Evolutionary conservation across 2,113 vertebrate species (phyloP).

Genomic region (Pangasianodon gigas): DNA sequence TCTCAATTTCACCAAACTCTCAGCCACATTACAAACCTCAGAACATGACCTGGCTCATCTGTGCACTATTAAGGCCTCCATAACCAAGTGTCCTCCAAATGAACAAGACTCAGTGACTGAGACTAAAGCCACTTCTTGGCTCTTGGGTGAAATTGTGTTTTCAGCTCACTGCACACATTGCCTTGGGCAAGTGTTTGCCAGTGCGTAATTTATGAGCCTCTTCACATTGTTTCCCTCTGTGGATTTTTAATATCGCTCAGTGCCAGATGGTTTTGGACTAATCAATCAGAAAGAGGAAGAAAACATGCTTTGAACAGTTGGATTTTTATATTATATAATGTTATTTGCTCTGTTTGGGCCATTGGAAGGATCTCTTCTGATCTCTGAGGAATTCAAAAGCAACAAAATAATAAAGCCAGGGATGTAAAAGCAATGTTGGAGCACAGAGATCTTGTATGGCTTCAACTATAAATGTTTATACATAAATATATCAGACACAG

Average conservation of each 20-base stretch:
- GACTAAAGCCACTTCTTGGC: conserved; percentile 14
- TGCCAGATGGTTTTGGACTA: neutral
- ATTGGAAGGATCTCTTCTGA: neutral
- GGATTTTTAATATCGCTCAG: conserved; percentile 11
- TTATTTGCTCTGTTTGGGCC: neutral
- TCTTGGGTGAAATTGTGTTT: conserved; percentile 23
- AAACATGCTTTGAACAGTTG: neutral
- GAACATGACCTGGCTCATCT: conserved; percentile 14
- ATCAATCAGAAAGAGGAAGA: neutral
- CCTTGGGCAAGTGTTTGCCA: neutral
- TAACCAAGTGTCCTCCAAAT: conserved; percentile 19
- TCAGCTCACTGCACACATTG: neutral
- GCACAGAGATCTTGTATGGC: neutral
- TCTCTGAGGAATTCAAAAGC: neutral
- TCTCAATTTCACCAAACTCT: neutral
- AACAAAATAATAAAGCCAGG: neutral
- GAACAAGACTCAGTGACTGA: neutral
- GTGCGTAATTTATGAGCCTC: conserved; percentile 6
- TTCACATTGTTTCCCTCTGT: conserved; percentile 19
- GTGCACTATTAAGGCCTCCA: neutral
- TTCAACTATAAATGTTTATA: neutral
- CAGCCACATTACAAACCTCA: conserved; percentile 3
- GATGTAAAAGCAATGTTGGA: neutral
- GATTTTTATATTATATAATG: neutral
- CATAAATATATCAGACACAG: neutral